These are phyloP conservation scores for Aradus depressus DNA, from an alignment of 2,888 invertebrate genomes.

Conservation along the genomic window DNA sequence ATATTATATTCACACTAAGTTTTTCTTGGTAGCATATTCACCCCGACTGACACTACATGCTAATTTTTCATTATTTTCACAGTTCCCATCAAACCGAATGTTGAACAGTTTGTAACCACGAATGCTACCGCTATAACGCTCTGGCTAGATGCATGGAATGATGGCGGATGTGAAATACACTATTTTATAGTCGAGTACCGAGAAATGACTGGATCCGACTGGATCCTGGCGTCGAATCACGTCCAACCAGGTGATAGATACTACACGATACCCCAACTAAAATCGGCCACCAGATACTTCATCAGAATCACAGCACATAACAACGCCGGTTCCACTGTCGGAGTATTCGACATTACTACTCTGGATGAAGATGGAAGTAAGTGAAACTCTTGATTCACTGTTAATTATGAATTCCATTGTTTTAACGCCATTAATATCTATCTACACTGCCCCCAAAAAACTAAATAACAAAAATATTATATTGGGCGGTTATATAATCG, in stretches of 20 bases:
- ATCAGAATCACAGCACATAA: conserved; percentile 56
- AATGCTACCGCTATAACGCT: conserved; percentile 78
- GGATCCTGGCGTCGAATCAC: conserved; percentile 67
- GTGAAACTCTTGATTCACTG: conserved; percentile 28
- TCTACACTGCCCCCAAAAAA: neutral
- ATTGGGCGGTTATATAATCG: neutral
- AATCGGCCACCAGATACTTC: conserved; percentile 49
- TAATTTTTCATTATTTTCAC: conserved; percentile 33
- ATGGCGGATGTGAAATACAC: conserved; percentile 77
- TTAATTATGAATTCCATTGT: too few relatives aligned
- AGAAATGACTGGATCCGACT: conserved; percentile 51
- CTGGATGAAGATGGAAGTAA: conserved; percentile 63
- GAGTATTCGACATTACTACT: conserved; percentile 75
- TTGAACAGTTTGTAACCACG: conserved; percentile 68
- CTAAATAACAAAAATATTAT: neutral
- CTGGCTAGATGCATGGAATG: conserved; percentile 79
- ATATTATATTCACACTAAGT: too few relatives aligned
- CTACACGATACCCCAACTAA: conserved; percentile 64
- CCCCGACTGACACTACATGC: neutral
- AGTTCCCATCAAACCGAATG: conserved; percentile 68
- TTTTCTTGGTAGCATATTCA: neutral
- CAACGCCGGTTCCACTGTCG: conserved; percentile 73
- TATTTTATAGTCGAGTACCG: conserved; percentile 75
- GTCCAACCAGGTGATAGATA: conserved; percentile 70
- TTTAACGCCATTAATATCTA: too few relatives aligned